phyloP scores from a whole-genome alignment of 2,797 vertebrate genomes.

The Malurus leucopterus region DNA sequence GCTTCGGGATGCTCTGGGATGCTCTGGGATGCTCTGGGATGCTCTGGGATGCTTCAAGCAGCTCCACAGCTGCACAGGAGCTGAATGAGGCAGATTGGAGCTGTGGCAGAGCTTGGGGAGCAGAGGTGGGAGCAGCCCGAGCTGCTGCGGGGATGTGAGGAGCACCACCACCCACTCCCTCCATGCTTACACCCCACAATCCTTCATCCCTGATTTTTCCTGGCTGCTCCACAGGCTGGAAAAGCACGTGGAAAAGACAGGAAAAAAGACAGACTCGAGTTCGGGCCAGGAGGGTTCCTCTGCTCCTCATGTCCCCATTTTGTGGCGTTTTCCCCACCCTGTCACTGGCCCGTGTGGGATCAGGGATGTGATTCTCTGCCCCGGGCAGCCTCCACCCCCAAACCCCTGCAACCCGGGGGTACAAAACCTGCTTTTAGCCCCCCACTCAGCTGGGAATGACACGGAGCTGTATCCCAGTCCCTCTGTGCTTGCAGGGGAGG shows the following conservation, averaged over 20 bases:
- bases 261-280: fast-evolving
- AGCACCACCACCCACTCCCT: not conserved
- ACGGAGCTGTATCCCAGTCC: fast-evolving
- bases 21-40: not conserved
- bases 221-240: not conserved
- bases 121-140: fast-evolving
- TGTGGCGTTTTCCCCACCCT: not conserved
- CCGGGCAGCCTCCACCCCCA: fast-evolving
- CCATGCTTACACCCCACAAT: not conserved
- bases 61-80: not conserved
- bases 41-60: not conserved
- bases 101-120: not conserved
- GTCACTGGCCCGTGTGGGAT: fast-evolving
- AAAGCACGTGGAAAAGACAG: not conserved
- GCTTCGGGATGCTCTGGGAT: not conserved
- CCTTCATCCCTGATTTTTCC: not conserved
- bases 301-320: not conserved
- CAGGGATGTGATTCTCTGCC: not conserved
- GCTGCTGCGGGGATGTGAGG: not conserved
- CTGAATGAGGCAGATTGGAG: not conserved
- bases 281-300: fast-evolving
- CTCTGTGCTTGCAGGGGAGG: not conserved
- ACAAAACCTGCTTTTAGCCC: not conserved
- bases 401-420: fast-evolving
- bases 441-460: too few relatives aligned